Evolutionary conservation across 2,113 vertebrate genomes (phyloP), one percentile per base, ranked within the genome.

Genomic region (Penelope pileata): DNA sequence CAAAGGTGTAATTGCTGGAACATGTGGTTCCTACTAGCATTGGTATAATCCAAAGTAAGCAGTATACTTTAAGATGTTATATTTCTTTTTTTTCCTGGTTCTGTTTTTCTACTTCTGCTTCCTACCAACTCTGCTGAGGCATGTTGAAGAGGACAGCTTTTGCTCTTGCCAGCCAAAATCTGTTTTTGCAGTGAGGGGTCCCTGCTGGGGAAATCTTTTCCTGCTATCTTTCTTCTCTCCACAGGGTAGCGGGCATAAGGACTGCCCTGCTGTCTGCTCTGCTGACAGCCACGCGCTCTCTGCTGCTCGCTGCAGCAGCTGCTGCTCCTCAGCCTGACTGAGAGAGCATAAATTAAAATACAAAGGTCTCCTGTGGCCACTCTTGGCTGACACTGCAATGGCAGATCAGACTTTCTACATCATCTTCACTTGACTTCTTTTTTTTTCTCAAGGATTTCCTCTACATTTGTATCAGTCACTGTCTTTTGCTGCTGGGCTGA

Each of bases 271-370:
- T 73, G 85, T 84, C 58, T 86, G 91, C 87, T 91, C 75, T 60
- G 76, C 83, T 96, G 85, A 90, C 90, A 96, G 91, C 92, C 60
- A 15, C 5, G 40, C 0, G 1, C 92, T 75, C 84, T 85, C 69
- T 43, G 54, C 50, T 83, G 26, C 68, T 9, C 4, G 9, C 68
- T 92, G 79, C 60, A 92, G 89, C 92, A 96, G 95, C 92, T 96
- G 96, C 83, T 87, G 88, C 68, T 90, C 47, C 80, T 94, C 66
- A 88, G 78, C 91, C 90, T 74, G 40, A 26, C 84, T 68, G 62
- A 86, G 85, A 89, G 87, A 88, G 83, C 88, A 96, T 93, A 89
- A 97, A 96, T 96, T 92, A 95, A 95, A 96, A 92, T 85, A 80
- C 51, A 88, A 75, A 94, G 68, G 63, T 96, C 79, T 96, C 95